Percentiles rank a stretch among this genome's conserved stretches.
Conservation (phyloP, 2,113 vertebrate genomes). For the Myodes glareolus region DNA sequence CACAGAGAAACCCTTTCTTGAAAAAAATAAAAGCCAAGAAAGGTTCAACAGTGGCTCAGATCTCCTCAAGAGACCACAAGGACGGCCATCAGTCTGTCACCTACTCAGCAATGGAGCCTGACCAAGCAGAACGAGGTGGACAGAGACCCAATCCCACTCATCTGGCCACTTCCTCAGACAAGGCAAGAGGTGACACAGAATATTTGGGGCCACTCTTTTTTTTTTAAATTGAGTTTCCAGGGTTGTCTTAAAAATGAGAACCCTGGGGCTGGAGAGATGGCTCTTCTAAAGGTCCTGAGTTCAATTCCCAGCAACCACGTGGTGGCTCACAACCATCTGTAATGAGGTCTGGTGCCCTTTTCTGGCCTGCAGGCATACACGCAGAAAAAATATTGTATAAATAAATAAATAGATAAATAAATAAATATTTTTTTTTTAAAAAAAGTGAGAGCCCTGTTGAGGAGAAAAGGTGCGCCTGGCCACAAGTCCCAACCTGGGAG, state of each 20-base stretch:
- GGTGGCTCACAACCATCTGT: too few relatives aligned
- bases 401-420: too few relatives aligned
- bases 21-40: not conserved
- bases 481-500: not conserved
- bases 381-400: too few relatives aligned
- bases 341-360: too few relatives aligned
- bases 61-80: not conserved
- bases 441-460: not conserved
- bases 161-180: not conserved
- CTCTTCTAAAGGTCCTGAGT: too few relatives aligned
- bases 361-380: too few relatives aligned
- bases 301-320: too few relatives aligned
- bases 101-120: too few relatives aligned
- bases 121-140: fast-evolving
- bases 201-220: not conserved
- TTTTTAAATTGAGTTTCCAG: not conserved
- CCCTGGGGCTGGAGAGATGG: too few relatives aligned
- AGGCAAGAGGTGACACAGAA: not conserved
- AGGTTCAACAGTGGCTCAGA: not conserved
- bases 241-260: not conserved
- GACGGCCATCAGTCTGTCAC: not conserved
- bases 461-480: not conserved
- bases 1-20: too few relatives aligned
- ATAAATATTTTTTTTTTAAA: too few relatives aligned
- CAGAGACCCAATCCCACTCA: not conserved